A percentile compares a stretch with the other conserved stretches of the same genome.
Conservation (phyloP, 2,888 invertebrate genomes). For the Synanthedon andrenaeformis region DNA sequence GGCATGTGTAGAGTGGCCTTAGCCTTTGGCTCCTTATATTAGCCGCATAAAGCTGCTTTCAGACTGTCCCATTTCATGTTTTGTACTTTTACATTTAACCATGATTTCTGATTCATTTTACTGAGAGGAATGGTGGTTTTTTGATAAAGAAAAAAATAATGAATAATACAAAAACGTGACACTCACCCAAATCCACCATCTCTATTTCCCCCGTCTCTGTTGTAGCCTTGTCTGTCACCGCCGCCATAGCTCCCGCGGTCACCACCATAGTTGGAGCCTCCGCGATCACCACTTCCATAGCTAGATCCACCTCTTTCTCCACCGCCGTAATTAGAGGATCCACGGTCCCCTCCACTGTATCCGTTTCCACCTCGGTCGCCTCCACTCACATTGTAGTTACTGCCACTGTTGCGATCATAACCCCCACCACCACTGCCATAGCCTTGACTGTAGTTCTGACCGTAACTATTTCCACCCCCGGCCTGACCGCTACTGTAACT, state of each 20-base stretch:
- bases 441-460: constrained; percentile 40
- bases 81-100: too few species aligned
- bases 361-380: constrained; percentile 46
- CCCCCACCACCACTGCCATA: constrained; percentile 37
- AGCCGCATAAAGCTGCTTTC: too few species aligned
- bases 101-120: too few species aligned
- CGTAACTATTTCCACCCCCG: constrained; percentile 39
- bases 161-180: neutral
- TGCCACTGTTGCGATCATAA: constrained; percentile 29
- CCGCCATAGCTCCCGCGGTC: constrained; percentile 59
- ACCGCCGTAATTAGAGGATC: constrained; percentile 42
- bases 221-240: constrained; percentile 60
- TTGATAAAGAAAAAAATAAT: neutral
- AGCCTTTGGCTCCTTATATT: too few species aligned
- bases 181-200: constrained; percentile 73
- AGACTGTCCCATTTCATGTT: too few species aligned
- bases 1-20: too few species aligned
- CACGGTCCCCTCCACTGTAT: constrained; percentile 52
- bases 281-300: constrained; percentile 48
- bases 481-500: constrained; percentile 32
- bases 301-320: constrained; percentile 41
- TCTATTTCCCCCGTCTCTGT: constrained; percentile 71
- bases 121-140: too few species aligned
- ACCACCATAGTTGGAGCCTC: constrained; percentile 49
- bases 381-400: constrained; percentile 34